Base-by-base conservation (phyloP, 2,797 vertebrate genomes). In the Coracias cyanogaster region DNA sequence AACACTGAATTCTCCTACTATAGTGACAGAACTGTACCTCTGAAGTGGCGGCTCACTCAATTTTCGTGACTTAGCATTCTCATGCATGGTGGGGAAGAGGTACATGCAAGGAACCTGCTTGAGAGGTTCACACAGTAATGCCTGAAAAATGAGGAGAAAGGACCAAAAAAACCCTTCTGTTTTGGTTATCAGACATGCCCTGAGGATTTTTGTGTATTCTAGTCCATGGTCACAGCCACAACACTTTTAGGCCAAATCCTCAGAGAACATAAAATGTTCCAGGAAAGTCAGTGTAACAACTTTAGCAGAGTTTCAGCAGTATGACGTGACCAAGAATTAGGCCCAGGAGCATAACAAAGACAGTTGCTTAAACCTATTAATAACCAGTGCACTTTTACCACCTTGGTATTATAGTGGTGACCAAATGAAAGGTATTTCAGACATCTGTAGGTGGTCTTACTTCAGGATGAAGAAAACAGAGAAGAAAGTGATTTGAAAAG, bases 341-440 rank as follows among this genome's bases (percentile, higher is more conserved):
- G 49, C 92, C 65, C 70, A 66, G 39, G 62, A 94, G 94, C 67
- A 66, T 39, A 90, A 90, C 43, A 90, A 69, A 86, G 94, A 82
- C n/a, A 76, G 66, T 81, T 74, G 26, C 70, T 91, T 74, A 85
- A 94, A 58, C 28, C 57, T 78, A 49, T 78, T 87, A 94, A 33
- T 58, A 82, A 46, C 58, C 10, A 66, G 33, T n/a, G 12, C 25
- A 71, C 39, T 85, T 91, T 61, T 41, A 88, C 72, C 78, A 83
- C 62, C 69, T 69, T 7, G 8, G 15, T 35, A 35, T 70, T 83
- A 35, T 0, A 25, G 72, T 5, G n/a, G 28, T 0, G 6, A 81
- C 72, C 51, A 74, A 81, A 33, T 62, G 65, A 86, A 91, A 90
- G 26, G 5, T 33, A 33, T 82, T 93, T 57, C 76, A 70, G 67